Evolutionary conservation across 2,797 vertebrate species (phyloP).

Genomic region (Cetoscarus ocellatus): DNA sequence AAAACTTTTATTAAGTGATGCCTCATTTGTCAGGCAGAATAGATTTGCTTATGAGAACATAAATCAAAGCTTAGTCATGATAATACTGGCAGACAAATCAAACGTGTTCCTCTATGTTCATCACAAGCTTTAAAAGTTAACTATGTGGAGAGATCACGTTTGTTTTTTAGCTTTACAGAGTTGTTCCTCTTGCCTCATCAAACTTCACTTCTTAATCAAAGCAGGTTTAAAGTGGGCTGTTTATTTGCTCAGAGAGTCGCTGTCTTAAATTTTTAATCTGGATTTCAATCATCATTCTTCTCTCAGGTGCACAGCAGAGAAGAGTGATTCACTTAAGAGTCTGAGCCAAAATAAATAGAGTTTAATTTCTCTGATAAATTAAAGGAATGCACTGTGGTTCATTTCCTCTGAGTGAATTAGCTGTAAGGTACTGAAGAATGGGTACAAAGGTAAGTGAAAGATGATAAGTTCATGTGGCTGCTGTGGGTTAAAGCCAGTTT

Average conservation of each 20-base stretch:
- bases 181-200: background rate
- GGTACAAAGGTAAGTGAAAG: constrained; percentile 4
- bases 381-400: constrained; percentile 56
- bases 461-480: no score
- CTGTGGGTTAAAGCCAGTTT: no score
- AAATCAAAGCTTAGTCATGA: constrained; percentile 65
- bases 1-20: constrained; percentile 33
- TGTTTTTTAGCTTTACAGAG: constrained; percentile 1
- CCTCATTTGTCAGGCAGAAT: constrained; percentile 62
- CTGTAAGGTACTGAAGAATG: constrained; percentile 15
- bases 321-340: constrained; percentile 73
- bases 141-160: background rate
- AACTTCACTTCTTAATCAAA: constrained; percentile 36
- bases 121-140: constrained; percentile 12
- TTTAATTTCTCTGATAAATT: constrained; percentile 78
- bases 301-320: constrained; percentile 58
- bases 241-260: constrained; percentile 48
- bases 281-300: constrained; percentile 72
- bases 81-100: constrained; percentile 58
- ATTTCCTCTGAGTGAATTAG: constrained; percentile 31
- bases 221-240: constrained; percentile 41
- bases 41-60: constrained; percentile 57
- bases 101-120: constrained; percentile 26
- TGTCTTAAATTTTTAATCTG: constrained; percentile 77
- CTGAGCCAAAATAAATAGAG: constrained; percentile 75